Base-by-base conservation (phyloP, 2,113 vertebrate genomes). In the Mixornis gularis region DNA sequence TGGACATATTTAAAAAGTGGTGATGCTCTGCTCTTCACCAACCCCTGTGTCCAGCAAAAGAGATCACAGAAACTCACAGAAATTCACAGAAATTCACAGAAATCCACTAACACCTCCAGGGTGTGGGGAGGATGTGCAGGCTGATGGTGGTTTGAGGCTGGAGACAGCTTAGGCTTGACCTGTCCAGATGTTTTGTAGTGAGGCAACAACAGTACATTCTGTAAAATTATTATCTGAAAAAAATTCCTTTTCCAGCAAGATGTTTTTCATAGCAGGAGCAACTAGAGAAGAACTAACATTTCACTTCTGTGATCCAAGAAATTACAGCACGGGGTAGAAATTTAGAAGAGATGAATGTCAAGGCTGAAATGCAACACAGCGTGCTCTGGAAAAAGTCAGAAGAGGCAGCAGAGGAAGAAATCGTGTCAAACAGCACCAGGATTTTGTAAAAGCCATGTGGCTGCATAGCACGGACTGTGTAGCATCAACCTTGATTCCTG, bases 381-480 rank as follows among this genome's bases (percentile, higher is more conserved):
- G 30, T 41, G 80, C 43, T 85, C 79, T 85, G 82, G 48, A 30
- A 32, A 70, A 64, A 32, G 49, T 44, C 63, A 53, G 77, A 36
- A 52, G 30, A 69, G 63, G 41, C 41, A 63, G 3, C 6, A 38
- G 59, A 48, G 21, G 36, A 25, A 34, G 80, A 80, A 90, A 48
- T 34, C 4, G n/a, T 89, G 66, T 72, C 78, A 62, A 62, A 48
- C 14, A 6, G 14, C 58, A 43, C 2, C 18, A 20, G 6, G 1
- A 1, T 24, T 73, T 20, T 62, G 40, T 52, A 30, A 68, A 68
- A 32, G 17, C 56, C 24, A 1, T 15, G 7, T 25, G 73, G 30
- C 19, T 30, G 0, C 19, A 7, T 0, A 20, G 48, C 21, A 17
- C 0, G n/a, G 58, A 24, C 10, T 6, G 0, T 20, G 12, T 1